Percentiles rank a stretch among this genome's conserved stretches.
Evolutionary conservation across 2,113 vertebrate genomes (phyloP).

Genomic region (Rhea pennata): DNA sequence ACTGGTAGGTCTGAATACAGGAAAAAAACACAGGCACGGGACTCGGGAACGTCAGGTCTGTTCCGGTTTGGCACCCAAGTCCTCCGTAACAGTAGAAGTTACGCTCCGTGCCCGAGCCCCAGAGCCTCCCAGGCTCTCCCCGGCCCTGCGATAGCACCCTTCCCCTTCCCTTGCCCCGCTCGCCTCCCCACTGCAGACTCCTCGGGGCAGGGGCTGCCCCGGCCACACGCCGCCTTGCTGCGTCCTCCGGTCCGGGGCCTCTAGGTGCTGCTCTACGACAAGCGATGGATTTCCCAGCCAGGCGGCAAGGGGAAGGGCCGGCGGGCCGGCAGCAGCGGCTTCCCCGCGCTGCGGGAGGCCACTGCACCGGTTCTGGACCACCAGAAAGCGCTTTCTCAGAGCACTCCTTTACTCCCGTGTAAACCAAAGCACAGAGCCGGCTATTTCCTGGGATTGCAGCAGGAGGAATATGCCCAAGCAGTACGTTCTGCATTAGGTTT

Average conservation of each 20-base stretch:
- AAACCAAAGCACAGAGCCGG: not conserved
- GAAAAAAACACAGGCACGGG: accelerated
- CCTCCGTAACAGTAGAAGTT: not conserved
- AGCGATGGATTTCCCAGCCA: slow-evolving; percentile 18
- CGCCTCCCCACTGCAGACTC: not conserved
- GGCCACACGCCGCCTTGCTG: not conserved
- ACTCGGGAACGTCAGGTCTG: accelerated
- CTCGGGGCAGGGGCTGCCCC: not conserved
- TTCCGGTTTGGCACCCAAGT: not conserved
- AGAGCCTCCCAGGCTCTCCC: not conserved
- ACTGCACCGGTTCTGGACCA: not conserved
- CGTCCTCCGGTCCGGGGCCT: not conserved
- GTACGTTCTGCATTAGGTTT: accelerated
- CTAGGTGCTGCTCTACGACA: slow-evolving; percentile 65
- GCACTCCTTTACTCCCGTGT: not conserved
- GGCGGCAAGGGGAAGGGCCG: not conserved
- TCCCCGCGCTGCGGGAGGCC: not conserved
- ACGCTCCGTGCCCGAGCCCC: not conserved
- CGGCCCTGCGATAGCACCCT: accelerated
- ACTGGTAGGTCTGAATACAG: accelerated
- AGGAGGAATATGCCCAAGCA: not conserved
- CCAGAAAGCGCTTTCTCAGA: not conserved
- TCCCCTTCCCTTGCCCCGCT: too few species aligned
- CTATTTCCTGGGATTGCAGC: not conserved
- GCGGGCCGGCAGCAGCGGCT: not conserved